phyloP scores from a whole-genome alignment of 2,888 invertebrate genomes.

The Acleris literana region DNA sequence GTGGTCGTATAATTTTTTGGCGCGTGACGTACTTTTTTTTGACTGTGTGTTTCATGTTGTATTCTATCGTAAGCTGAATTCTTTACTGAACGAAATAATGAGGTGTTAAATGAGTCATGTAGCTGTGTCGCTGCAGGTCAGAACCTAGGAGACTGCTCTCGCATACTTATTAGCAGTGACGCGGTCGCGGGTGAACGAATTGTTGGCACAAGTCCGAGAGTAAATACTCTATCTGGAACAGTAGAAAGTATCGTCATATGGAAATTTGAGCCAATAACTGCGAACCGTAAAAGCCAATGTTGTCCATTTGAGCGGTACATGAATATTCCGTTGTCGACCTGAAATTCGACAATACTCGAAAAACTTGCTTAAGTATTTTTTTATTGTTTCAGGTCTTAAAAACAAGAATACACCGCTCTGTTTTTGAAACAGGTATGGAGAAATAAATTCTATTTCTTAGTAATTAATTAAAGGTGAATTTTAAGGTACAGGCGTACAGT shows the following conservation, averaged over 20 bases:
- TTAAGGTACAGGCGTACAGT: too few species aligned
- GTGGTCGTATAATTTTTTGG: too few species aligned
- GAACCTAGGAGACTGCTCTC: neutral
- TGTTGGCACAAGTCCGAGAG: constrained; percentile 46
- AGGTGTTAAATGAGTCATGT: constrained; percentile 47
- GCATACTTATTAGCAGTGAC: neutral
- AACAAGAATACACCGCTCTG: neutral
- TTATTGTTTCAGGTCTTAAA: constrained; percentile 28
- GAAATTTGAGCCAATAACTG: constrained; percentile 50
- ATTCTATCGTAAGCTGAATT: neutral
- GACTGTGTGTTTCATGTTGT: too few species aligned
- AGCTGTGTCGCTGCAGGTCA: constrained; percentile 1
- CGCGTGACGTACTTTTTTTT: too few species aligned
- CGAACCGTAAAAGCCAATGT: constrained; percentile 43
- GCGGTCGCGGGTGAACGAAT: constrained; percentile 39
- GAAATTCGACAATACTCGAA: neutral
- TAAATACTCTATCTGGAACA: constrained; percentile 54
- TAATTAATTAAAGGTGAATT: neutral
- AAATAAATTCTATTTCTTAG: neutral
- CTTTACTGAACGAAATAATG: constrained; percentile 48
- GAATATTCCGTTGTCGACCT: neutral
- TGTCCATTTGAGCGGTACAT: constrained; percentile 43
- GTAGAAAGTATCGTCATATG: constrained; percentile 63
- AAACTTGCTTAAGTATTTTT: constrained; percentile 5
- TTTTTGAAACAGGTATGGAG: constrained; percentile 13